Evolutionary conservation across 2,888 invertebrate species (phyloP).

Genomic region (Podabrus alpinus): DNA sequence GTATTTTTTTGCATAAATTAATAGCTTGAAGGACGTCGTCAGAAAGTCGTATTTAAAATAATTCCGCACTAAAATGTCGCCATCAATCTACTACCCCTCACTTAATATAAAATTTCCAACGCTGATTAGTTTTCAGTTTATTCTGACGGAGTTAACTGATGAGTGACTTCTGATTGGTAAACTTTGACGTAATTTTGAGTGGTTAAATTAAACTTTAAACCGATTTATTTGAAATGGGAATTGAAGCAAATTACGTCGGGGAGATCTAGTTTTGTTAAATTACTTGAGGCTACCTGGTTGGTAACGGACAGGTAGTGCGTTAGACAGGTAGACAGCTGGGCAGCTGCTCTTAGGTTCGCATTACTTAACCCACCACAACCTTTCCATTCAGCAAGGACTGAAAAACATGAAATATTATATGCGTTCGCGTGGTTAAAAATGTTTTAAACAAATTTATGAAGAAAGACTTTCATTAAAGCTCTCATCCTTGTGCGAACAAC

Average conservation of each 20-base stretch:
- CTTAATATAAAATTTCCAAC: neutral
- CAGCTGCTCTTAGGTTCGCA: conserved; percentile 32
- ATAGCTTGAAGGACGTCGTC: too few species aligned
- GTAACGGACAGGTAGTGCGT: conserved; percentile 30
- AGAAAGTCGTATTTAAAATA: too few species aligned
- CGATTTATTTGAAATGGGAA: conserved; percentile 4
- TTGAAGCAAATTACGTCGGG: conserved; percentile 10
- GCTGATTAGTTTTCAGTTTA: neutral
- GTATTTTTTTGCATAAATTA: too few species aligned
- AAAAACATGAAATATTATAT: neutral
- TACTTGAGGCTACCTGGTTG: conserved; percentile 14
- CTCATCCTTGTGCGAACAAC: neutral
- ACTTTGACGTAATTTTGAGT: neutral
- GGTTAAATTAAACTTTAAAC: neutral
- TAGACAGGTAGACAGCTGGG: conserved; percentile 35
- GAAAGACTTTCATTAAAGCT: neutral
- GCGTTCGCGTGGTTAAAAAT: neutral
- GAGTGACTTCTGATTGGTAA: neutral
- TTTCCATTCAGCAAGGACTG: neutral
- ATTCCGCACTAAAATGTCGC: neutral
- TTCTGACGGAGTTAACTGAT: neutral
- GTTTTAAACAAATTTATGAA: neutral
- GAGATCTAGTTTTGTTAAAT: conserved; percentile 22
- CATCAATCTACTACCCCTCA: neutral
- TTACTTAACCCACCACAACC: conserved; percentile 19